phyloP scores from a whole-genome alignment of 2,113 vertebrate species.

The Rousettus leschenaultii region DNA sequence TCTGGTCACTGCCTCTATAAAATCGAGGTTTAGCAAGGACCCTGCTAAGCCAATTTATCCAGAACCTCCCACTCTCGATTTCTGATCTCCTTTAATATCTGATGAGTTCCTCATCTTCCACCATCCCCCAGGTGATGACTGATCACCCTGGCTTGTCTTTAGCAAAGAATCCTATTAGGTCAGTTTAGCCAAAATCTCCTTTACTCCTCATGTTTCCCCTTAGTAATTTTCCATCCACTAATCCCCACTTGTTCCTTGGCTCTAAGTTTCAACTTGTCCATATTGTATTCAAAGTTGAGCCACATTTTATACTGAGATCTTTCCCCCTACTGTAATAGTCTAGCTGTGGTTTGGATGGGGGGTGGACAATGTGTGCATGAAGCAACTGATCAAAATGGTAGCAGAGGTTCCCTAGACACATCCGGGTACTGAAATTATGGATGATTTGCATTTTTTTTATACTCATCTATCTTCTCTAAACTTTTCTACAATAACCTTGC shows the following conservation, averaged over 20 bases:
- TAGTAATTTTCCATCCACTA: neutral
- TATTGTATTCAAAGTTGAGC: neutral
- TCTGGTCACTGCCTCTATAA: neutral
- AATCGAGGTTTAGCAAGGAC: neutral
- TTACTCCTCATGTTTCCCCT: neutral
- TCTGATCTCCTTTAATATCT: neutral
- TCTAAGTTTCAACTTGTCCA: neutral
- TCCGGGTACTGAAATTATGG: neutral
- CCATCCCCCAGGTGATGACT: no score
- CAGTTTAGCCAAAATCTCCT: neutral
- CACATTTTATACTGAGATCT: neutral
- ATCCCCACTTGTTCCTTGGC: neutral
- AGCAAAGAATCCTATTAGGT: neutral
- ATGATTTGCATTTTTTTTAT: neutral
- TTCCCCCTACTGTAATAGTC: neutral
- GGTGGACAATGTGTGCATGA: neutral
- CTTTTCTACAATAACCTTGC: neutral
- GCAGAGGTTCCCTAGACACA: neutral
- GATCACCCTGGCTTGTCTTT: neutral
- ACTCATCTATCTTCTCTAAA: neutral
- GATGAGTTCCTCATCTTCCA: neutral
- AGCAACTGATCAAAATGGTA: neutral
- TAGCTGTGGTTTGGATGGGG: neutral
- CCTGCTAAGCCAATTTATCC: neutral
- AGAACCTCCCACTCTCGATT: neutral